These are phyloP conservation scores for Theonella swinhoei DNA, from an alignment of 37 sponge, comb jelly and placozoan genomes.

Conservation along the genomic window DNA sequence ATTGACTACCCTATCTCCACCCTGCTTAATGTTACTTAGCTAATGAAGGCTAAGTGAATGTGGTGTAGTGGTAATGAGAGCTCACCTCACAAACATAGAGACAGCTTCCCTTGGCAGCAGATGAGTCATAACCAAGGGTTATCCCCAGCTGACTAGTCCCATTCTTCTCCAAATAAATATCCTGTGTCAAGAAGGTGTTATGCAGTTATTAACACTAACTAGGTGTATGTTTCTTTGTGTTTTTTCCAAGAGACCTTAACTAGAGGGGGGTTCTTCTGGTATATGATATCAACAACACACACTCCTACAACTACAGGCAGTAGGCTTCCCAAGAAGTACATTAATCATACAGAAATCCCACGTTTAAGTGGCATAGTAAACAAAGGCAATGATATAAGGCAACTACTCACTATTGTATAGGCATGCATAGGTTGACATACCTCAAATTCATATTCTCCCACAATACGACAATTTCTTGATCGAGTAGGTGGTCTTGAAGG, in stretches of 20 bases:
- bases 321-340: too few species aligned
- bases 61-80: neutral
- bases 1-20: neutral
- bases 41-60: neutral
- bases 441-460: slow-evolving; percentile 75
- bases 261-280: too few species aligned
- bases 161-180: slow-evolving; percentile 70
- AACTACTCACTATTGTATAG: too few species aligned
- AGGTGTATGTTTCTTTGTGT: neutral
- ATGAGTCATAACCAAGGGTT: slow-evolving; percentile 72
- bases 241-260: too few species aligned
- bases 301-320: too few species aligned
- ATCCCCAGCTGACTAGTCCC: slow-evolving; percentile 76
- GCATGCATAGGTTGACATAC: slow-evolving; percentile 44
- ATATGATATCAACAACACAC: too few species aligned
- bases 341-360: too few species aligned
- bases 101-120: neutral
- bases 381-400: too few species aligned
- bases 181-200: slow-evolving; percentile 36
- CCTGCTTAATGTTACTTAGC: neutral
- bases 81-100: slow-evolving; percentile 73
- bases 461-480: slow-evolving; percentile 35
- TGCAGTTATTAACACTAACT: neutral
- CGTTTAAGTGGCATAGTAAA: too few species aligned
- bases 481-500: neutral